A percentile compares a stretch with the other conserved stretches of the same genome.
These are phyloP conservation scores for Peromyscus nudipes DNA, from an alignment of 2,797 vertebrate species.

Conservation along the genomic window DNA sequence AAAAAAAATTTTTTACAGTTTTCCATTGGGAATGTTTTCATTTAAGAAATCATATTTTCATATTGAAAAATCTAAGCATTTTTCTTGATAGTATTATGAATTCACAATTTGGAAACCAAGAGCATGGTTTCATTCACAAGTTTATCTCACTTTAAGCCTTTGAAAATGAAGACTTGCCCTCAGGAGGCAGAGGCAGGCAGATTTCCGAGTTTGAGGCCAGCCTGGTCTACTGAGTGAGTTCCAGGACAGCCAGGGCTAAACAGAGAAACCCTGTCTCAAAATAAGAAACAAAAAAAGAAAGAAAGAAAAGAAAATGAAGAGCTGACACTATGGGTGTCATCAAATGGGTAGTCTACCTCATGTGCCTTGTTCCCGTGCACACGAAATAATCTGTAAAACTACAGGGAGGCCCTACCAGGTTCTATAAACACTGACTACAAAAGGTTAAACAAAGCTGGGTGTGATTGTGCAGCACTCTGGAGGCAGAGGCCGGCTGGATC, in stretches of 20 bases:
- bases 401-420: background rate
- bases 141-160: slow-evolving; percentile 68
- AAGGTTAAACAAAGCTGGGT: slow-evolving; percentile 14
- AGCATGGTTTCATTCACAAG: slow-evolving; percentile 31
- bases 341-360: slow-evolving; percentile 2
- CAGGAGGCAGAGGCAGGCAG: background rate
- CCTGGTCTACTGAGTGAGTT: background rate
- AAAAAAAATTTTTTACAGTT: background rate
- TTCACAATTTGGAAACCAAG: slow-evolving; percentile 43
- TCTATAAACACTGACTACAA: slow-evolving; percentile 56
- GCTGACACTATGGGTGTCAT: background rate
- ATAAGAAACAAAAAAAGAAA: background rate
- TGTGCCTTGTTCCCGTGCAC: slow-evolving; percentile 24
- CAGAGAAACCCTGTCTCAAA: background rate
- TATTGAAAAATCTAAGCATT: slow-evolving; percentile 33
- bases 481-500: background rate
- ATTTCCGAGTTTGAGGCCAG: background rate
- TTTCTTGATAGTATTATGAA: slow-evolving; percentile 54
- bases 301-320: background rate
- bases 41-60: slow-evolving; percentile 23
- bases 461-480: background rate
- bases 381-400: background rate
- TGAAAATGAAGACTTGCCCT: background rate
- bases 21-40: background rate
- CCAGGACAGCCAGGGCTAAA: background rate